These are phyloP conservation scores for Bibio marci DNA, from an alignment of 2,888 invertebrate species.

Conservation along the genomic window DNA sequence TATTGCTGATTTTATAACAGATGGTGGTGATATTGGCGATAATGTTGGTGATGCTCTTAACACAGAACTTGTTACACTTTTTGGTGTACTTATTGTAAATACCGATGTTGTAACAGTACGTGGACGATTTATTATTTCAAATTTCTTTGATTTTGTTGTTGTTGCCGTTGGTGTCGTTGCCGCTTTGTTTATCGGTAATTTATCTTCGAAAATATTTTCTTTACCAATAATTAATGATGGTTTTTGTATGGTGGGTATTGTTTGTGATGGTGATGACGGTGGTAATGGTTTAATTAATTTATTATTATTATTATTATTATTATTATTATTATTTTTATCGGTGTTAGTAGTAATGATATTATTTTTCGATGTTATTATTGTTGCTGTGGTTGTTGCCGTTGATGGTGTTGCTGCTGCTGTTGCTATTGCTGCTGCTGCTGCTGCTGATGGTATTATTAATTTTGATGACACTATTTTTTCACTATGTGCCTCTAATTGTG, in stretches of 20 bases:
- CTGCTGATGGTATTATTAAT: constrained; percentile 6
- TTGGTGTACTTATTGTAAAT: constrained; percentile 14
- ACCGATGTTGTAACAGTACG: constrained; percentile 20
- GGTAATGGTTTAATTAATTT: constrained; percentile 10
- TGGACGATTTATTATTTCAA: constrained; percentile 6
- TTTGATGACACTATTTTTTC: constrained; percentile 9
- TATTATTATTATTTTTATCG: constrained; percentile 1
- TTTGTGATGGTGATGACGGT: constrained; percentile 5
- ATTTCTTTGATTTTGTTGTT: not conserved
- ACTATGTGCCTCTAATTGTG: constrained; percentile 28
- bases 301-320: constrained; percentile 1
- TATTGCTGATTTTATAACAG: constrained; percentile 9
- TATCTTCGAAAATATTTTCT: constrained; percentile 1
- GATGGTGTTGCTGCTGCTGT: constrained; percentile 6
- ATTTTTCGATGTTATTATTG: not conserved
- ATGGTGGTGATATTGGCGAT: constrained; percentile 27
- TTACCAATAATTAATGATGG: constrained; percentile 5
- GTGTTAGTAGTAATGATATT: constrained; percentile 8
- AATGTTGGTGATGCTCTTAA: constrained; percentile 16
- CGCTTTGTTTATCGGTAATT: constrained; percentile 5
- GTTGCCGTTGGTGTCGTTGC: constrained; percentile 5
- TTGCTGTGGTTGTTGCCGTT: constrained; percentile 6
- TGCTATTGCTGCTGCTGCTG: not conserved
- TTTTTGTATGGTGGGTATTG: too few species aligned
- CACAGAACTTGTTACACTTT: not conserved